Percentiles rank a stretch among this genome's conserved stretches.
Evolutionary conservation across 2,113 vertebrate genomes (phyloP).

Genomic region (Brachypodius melanocephalos): DNA sequence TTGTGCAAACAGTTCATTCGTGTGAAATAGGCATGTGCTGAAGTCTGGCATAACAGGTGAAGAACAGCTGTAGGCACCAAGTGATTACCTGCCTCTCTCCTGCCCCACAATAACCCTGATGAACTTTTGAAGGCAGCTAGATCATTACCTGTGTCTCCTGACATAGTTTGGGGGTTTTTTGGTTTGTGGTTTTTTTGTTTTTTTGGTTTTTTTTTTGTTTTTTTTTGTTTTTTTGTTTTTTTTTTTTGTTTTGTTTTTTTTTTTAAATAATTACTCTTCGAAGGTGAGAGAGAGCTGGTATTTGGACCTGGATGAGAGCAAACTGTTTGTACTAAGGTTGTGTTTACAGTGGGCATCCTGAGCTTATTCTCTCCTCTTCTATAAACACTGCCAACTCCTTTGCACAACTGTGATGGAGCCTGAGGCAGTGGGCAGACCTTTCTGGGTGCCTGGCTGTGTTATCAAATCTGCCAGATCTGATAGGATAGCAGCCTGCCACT

Average conservation of each 20-base stretch:
- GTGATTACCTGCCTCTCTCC: background rate
- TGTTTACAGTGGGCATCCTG: background rate
- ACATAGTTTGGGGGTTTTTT: fast-evolving
- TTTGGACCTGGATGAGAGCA: background rate
- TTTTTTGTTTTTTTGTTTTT: no score
- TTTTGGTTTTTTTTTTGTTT: no score
- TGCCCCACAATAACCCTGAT: background rate
- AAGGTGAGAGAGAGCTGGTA: background rate
- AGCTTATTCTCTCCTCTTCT: background rate
- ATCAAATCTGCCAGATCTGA: background rate
- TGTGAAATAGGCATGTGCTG: background rate
- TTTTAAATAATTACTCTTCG: background rate
- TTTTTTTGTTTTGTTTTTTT: no score
- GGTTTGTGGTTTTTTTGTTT: no score
- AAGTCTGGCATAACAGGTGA: background rate
- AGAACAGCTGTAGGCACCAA: background rate
- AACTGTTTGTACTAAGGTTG: background rate
- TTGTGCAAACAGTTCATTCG: background rate
- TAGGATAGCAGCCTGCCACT: background rate
- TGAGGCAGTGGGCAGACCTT: background rate
- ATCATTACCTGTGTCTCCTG: background rate
- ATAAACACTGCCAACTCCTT: background rate
- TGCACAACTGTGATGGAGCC: background rate
- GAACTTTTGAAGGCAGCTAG: background rate
- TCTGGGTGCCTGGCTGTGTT: background rate